Conservation (phyloP, 2,113 vertebrate species). For the Enhydra lutris region DNA sequence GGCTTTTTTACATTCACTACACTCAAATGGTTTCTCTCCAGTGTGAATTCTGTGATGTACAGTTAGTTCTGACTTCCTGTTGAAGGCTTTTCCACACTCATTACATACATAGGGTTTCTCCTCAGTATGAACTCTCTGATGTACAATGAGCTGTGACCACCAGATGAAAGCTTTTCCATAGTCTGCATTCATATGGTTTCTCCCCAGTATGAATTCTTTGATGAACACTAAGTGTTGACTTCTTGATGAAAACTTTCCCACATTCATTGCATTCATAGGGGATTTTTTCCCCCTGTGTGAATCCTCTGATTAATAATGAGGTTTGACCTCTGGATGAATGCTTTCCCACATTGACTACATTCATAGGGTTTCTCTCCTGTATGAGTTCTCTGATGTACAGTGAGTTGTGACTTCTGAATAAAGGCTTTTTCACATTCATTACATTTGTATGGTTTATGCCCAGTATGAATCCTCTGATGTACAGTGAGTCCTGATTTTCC, state of each 20-base stretch:
- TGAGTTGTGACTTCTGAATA: conserved; percentile 80
- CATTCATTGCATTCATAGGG: conserved; percentile 82
- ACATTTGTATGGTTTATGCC: conserved; percentile 54
- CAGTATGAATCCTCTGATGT: conserved; percentile 40
- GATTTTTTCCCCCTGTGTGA: conserved; percentile 64
- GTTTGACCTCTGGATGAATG: conserved; percentile 80
- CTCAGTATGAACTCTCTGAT: conserved; percentile 82
- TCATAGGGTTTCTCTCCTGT: conserved; percentile 82
- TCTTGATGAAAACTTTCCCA: conserved; percentile 81
- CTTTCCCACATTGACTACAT: conserved; percentile 82
- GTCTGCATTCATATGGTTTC: conserved; percentile 78
- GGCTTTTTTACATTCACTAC: neutral
- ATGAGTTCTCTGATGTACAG: conserved; percentile 81
- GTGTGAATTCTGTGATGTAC: neutral
- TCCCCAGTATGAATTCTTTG: conserved; percentile 62
- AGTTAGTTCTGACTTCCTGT: neutral
- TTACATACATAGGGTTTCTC: conserved; percentile 46
- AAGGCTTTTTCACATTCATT: conserved; percentile 60
- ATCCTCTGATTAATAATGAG: conserved; percentile 76
- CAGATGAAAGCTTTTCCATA: conserved; percentile 83
- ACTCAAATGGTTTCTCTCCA: neutral
- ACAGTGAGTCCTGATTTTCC: conserved; percentile 4
- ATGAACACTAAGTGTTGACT: conserved; percentile 77
- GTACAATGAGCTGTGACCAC: conserved; percentile 57
- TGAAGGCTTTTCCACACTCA: conserved; percentile 55